Evolutionary conservation across 92 coral and sea anemone genomes (phyloP).

Genomic region (Porites divaricata): DNA sequence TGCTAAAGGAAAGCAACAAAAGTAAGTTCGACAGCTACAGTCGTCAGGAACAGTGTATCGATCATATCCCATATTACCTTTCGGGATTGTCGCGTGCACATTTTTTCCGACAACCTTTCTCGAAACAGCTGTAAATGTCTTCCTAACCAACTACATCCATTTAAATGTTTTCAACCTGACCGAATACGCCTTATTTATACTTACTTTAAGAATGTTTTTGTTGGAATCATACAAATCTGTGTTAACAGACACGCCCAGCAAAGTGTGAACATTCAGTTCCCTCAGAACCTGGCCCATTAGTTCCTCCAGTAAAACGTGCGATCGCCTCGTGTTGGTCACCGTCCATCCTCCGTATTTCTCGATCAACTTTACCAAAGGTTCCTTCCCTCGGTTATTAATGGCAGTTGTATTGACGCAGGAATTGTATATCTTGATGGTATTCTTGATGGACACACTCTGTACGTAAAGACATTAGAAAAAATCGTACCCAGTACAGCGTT

Average conservation of each 20-base stretch:
- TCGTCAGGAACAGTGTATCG: no score
- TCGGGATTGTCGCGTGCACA: no score
- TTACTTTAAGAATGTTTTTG: conserved; percentile 28
- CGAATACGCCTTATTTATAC: not conserved
- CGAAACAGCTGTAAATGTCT: no score
- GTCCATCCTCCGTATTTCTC: conserved; percentile 71
- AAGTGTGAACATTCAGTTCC: conserved; percentile 51
- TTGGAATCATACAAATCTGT: conserved; percentile 42
- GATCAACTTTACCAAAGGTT: conserved; percentile 53
- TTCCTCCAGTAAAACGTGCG: conserved; percentile 14
- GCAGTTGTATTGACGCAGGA: conserved; percentile 56
- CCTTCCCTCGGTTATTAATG: conserved; percentile 39
- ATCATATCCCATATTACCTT: no score
- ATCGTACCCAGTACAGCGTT: no score
- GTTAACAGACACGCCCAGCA: conserved; percentile 13
- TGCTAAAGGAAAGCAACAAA: no score
- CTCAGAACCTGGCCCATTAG: conserved; percentile 47
- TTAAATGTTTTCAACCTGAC: no score
- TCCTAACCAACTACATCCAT: no score
- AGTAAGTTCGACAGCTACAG: no score
- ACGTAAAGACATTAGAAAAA: not conserved
- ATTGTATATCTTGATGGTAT: conserved; percentile 55
- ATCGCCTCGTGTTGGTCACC: conserved; percentile 30
- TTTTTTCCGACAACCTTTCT: no score
- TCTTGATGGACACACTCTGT: conserved; percentile 59